Evolutionary conservation across 2,113 vertebrate species (phyloP), one percentile per base, ranked within the genome.

Genomic region (Nothoprocta perdicaria): DNA sequence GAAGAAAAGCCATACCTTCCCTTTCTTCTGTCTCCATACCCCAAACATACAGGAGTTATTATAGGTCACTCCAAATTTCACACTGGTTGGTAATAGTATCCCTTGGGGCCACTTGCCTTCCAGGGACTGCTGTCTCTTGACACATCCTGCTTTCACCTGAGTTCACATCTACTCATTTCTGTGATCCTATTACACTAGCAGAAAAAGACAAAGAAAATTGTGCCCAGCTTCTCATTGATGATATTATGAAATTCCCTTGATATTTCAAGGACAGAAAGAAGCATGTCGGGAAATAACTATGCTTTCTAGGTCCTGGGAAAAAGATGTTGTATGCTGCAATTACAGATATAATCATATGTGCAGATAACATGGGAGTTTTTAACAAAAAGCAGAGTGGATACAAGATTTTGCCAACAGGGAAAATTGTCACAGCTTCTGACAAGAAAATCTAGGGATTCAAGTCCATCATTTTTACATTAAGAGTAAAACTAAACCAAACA

Each of bases 11-110:
- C 3, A 0, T 45, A 12, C 31, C 8, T 48, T 93, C 38, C 46
- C 55, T 85, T 94, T 95, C 81, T 79, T 90, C 84, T 86, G 38
- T 62, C 60, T 77, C 67, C 24, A 43, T 75, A 33, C 24, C 41
- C 89, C 73, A 63, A 82, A 5, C 43, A 85, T 79, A 46, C 29
- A 68, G 1, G 5, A 78, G 33, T 71, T 71, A 63, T 71, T 68
- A 63, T 14, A 71, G 88, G 57, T 26, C 87, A 19, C 55, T 85
- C 60, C 26, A 61, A 18, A 29, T 50, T 57, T 31, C 76, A 52
- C 0, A 1, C 9, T 1, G 10, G 12, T 33, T 38, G 16, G 50
- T 58, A 82, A 55, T 2, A 0, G 16, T 12, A 66, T 19, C 50
- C 72, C 0, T 2, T 80, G 50, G 63, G 50, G 17, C 15, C 38